Conservation (phyloP, 2,113 vertebrate species). For the Sakesphorus luctuosus region DNA sequence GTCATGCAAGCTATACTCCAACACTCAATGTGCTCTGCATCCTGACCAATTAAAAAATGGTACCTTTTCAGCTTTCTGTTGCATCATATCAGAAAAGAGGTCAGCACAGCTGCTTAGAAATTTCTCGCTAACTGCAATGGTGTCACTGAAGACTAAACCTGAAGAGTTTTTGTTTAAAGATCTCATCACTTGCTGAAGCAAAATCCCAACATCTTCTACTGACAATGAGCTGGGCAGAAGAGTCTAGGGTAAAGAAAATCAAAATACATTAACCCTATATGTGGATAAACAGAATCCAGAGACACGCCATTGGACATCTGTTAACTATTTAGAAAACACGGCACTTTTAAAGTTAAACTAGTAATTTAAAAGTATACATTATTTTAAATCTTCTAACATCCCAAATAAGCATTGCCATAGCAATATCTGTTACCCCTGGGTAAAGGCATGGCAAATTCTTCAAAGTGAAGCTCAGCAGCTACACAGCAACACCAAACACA, state of each 20-base stretch:
- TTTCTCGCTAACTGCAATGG: constrained; percentile 90
- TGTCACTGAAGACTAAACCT: constrained; percentile 82
- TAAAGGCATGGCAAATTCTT: not conserved
- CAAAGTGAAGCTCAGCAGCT: not conserved
- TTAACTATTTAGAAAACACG: not conserved
- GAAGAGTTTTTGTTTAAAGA: constrained; percentile 81
- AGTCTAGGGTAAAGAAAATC: constrained; percentile 74
- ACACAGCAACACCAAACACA: not conserved
- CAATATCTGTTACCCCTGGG: not conserved
- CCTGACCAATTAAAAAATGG: not conserved
- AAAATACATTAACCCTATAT: not conserved
- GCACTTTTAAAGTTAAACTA: not conserved
- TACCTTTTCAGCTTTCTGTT: constrained; percentile 93
- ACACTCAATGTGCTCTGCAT: fast-evolving
- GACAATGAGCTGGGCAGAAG: constrained; percentile 92
- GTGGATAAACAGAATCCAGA: not conserved
- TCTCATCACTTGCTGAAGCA: constrained; percentile 91
- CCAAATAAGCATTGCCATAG: not conserved
- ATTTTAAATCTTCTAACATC: not conserved
- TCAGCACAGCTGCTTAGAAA: constrained; percentile 86
- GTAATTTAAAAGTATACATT: not conserved
- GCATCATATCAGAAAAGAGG: constrained; percentile 88
- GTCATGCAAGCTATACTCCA: not conserved
- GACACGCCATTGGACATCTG: not conserved
- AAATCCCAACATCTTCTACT: constrained; percentile 84